Conservation (phyloP, 2,113 vertebrate species). For the Capreolus pygargus region DNA sequence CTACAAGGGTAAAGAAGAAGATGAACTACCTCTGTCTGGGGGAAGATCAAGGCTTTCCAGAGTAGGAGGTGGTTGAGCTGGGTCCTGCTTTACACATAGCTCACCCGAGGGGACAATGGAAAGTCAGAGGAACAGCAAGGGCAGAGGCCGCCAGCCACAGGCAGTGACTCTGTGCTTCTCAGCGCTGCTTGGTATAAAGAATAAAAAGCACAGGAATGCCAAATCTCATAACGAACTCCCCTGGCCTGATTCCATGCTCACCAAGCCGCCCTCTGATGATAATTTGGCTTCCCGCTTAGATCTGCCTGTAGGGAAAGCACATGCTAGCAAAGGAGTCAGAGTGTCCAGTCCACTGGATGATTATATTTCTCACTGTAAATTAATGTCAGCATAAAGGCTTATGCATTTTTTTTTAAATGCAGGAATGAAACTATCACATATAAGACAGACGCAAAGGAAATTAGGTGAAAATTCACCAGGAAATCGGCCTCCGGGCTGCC, state of each 20-base stretch:
- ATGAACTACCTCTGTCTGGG: neutral
- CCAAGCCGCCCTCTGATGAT: slow-evolving; percentile 49
- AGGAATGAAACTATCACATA: slow-evolving; percentile 27
- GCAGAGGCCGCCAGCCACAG: neutral
- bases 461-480: slow-evolving; percentile 66
- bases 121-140: neutral
- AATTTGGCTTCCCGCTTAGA: slow-evolving; percentile 47
- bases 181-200: neutral
- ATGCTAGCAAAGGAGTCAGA: slow-evolving; percentile 22
- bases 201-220: slow-evolving; percentile 31
- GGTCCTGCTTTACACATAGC: neutral
- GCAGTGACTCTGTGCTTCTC: neutral
- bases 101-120: neutral
- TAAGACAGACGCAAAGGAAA: slow-evolving; percentile 53
- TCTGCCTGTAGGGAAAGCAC: slow-evolving; percentile 38
- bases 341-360: neutral
- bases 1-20: neutral
- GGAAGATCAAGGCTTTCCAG: neutral
- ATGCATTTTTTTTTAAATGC: slow-evolving; percentile 5
- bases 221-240: neutral
- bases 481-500: slow-evolving; percentile 59
- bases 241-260: slow-evolving; percentile 55
- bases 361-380: slow-evolving; percentile 32
- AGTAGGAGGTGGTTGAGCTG: neutral
- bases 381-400: slow-evolving; percentile 46